phyloP scores from a whole-genome alignment of 2,888 invertebrate genomes.

The Bombyx huttoni region DNA sequence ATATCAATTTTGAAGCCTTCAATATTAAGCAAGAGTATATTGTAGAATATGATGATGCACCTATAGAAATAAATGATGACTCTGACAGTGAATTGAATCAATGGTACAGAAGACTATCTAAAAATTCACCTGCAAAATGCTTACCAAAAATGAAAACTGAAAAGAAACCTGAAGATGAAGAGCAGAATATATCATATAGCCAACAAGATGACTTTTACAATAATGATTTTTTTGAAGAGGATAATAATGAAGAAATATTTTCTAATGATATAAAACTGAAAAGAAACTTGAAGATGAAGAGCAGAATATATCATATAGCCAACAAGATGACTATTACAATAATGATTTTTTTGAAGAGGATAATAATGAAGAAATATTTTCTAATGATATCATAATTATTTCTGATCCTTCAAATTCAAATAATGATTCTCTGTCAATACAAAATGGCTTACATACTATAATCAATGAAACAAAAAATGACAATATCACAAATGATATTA shows the following conservation, averaged over 20 bases:
- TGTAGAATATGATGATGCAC: constrained; percentile 41
- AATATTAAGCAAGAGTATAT: constrained; percentile 52
- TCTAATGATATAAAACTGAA: constrained; percentile 6
- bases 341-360: constrained; percentile 27
- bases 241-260: constrained; percentile 36
- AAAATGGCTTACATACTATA: not conserved
- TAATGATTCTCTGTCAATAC: constrained; percentile 4
- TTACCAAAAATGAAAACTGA: constrained; percentile 23
- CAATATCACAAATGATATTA: not conserved
- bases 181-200: constrained; percentile 50
- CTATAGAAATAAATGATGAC: constrained; percentile 46
- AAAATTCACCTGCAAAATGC: constrained; percentile 54
- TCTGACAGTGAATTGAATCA: constrained; percentile 69
- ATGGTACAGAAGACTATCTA: constrained; percentile 67
- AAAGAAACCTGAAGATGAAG: constrained; percentile 15
- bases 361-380: constrained; percentile 34
- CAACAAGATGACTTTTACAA: constrained; percentile 39
- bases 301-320: constrained; percentile 53
- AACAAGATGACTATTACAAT: constrained; percentile 35
- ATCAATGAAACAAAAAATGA: not conserved
- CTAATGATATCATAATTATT: not conserved
- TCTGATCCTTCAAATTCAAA: constrained; percentile 1
- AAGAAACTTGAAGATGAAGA: too few relatives aligned
- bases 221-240: constrained; percentile 25
- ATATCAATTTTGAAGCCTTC: constrained; percentile 45